phyloP scores from a whole-genome alignment of 2,113 vertebrate genomes.

The Ciconia maguari region DNA sequence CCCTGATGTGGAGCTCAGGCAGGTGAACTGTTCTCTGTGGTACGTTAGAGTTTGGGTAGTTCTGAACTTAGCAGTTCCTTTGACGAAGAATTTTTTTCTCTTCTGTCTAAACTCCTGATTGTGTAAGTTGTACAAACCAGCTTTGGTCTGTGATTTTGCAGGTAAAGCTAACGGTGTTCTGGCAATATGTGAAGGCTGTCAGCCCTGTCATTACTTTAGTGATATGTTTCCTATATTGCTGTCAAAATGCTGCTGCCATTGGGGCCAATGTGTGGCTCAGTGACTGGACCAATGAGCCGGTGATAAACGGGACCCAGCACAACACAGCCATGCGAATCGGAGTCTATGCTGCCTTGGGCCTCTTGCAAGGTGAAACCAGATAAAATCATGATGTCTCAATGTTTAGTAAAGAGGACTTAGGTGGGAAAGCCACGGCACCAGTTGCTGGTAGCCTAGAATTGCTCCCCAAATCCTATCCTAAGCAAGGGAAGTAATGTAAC shows the following conservation, averaged over 20 bases:
- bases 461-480: background rate
- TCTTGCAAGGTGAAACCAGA: constrained; percentile 85
- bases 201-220: constrained; percentile 72
- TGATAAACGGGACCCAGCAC: constrained; percentile 62
- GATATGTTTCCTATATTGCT: constrained; percentile 84
- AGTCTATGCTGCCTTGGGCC: constrained; percentile 88
- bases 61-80: background rate
- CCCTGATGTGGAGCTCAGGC: background rate
- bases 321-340: constrained; percentile 79
- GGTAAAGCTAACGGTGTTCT: constrained; percentile 88
- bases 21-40: background rate
- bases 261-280: constrained; percentile 95
- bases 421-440: background rate
- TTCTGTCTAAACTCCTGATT: background rate
- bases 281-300: constrained; percentile 86
- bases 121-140: background rate
- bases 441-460: background rate
- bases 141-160: constrained; percentile 50
- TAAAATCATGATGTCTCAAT: background rate
- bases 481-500: background rate
- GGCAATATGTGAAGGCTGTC: constrained; percentile 88
- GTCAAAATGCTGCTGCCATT: constrained; percentile 87
- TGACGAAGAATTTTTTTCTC: background rate
- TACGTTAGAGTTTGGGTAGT: background rate
- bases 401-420: background rate